Evolutionary conservation across 2,888 invertebrate genomes (phyloP).

Genomic region (Ophion ventricosus): DNA sequence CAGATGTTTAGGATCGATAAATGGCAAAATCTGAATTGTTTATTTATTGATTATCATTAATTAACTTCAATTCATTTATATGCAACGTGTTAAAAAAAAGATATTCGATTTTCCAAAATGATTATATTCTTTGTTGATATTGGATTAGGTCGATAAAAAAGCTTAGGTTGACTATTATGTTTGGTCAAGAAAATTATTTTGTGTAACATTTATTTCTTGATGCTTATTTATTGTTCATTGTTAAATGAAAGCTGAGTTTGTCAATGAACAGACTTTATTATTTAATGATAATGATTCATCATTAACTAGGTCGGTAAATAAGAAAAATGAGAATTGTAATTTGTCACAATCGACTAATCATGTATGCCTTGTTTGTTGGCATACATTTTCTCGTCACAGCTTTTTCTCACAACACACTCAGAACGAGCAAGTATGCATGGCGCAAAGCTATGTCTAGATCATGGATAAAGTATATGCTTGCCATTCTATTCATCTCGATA

Average conservation of each 20-base stretch:
- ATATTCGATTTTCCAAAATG: not conserved
- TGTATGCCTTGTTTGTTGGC: not conserved
- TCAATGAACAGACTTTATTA: too few species aligned
- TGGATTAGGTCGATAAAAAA: not conserved
- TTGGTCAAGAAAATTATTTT: not conserved
- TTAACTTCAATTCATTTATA: not conserved
- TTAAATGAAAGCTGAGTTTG: too few species aligned
- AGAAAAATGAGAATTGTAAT: not conserved
- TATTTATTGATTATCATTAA: not conserved
- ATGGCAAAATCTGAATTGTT: not conserved
- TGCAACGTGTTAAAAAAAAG: not conserved
- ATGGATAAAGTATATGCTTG: conserved; percentile 79
- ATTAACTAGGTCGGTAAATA: too few species aligned
- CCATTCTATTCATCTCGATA: conserved; percentile 73
- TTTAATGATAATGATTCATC: too few species aligned
- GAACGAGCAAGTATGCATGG: conserved; percentile 76
- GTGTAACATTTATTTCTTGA: not conserved
- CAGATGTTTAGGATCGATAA: not conserved
- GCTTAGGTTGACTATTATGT: not conserved
- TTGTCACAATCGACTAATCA: not conserved
- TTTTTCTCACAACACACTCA: conserved; percentile 66
- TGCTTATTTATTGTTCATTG: not conserved
- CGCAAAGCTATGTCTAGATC: conserved; percentile 79
- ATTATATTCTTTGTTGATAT: not conserved
- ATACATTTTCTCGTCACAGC: conserved; percentile 28